phyloP scores from a whole-genome alignment of 2,888 invertebrate species.

The Stictocephala bisonia region DNA sequence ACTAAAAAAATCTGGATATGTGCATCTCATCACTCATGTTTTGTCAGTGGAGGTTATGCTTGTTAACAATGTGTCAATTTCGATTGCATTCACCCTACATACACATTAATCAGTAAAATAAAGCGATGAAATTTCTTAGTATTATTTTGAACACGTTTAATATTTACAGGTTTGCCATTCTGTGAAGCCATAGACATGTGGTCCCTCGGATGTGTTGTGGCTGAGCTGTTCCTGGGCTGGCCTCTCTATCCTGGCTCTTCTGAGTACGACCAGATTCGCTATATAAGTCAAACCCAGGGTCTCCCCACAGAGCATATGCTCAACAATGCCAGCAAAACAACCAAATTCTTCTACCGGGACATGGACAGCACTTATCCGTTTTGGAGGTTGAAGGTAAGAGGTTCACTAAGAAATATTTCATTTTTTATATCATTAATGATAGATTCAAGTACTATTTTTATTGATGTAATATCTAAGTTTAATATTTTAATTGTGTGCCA shows the following conservation, averaged over 20 bases:
- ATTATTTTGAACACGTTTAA: too few species aligned
- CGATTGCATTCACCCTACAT: too few species aligned
- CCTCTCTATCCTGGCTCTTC: slow-evolving; percentile 99
- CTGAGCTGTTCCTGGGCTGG: slow-evolving; percentile 99
- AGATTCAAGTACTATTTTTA: too few species aligned
- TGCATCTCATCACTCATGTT: too few species aligned
- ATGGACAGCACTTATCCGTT: slow-evolving; percentile 81
- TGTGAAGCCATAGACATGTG: slow-evolving; percentile 99
- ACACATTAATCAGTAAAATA: too few species aligned
- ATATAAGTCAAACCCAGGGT: slow-evolving; percentile 97
- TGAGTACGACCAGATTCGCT: slow-evolving; percentile 98
- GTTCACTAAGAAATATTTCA: neutral
- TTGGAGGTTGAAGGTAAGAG: slow-evolving; percentile 70
- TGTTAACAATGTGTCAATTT: too few species aligned
- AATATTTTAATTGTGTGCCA: too few species aligned
- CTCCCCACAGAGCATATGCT: slow-evolving; percentile 98
- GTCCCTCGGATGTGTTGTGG: slow-evolving; percentile 99
- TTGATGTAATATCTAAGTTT: too few species aligned
- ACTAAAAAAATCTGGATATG: too few species aligned
- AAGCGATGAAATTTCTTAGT: too few species aligned
- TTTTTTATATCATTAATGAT: too few species aligned
- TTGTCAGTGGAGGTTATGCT: neutral
- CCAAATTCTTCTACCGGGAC: slow-evolving; percentile 98
- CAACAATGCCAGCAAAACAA: slow-evolving; percentile 96
- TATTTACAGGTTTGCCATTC: slow-evolving; percentile 83